Evolutionary conservation across 2,888 invertebrate species (phyloP).

Genomic region (Sesamia inferens): DNA sequence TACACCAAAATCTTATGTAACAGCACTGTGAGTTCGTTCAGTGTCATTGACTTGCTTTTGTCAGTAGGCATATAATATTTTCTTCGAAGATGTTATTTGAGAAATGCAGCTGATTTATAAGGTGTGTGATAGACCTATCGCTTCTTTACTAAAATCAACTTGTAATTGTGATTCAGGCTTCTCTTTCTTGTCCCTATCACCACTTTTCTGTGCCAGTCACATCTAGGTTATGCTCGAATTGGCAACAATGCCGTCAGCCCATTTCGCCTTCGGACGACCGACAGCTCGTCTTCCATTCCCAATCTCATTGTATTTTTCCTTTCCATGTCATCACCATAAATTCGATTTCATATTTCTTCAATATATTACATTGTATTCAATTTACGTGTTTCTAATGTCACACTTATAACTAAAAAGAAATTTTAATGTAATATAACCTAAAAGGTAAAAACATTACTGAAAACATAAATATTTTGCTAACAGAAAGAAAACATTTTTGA

Average conservation of each 20-base stretch:
- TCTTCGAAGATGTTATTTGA: neutral
- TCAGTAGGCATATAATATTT: neutral
- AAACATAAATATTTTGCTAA: neutral
- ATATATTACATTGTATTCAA: neutral
- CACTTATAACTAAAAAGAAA: neutral
- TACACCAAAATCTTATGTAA: neutral
- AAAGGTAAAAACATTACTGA: neutral
- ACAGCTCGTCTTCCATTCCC: too few species aligned
- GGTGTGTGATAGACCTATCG: neutral
- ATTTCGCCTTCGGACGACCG: too few species aligned
- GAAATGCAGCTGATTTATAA: neutral
- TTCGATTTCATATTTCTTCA: neutral
- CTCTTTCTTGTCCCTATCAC: neutral
- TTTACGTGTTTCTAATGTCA: too few species aligned
- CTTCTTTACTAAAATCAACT: neutral
- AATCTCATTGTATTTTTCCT: too few species aligned
- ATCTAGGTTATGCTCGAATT: too few species aligned
- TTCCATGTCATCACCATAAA: neutral
- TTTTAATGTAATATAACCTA: too few species aligned
- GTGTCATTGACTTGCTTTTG: neutral
- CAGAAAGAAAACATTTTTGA: constrained; percentile 16
- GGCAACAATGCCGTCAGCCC: too few species aligned
- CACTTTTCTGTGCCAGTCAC: too few species aligned
- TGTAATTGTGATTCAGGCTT: neutral
- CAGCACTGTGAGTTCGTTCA: neutral